phyloP scores from a whole-genome alignment of 2,797 vertebrate genomes.

The Pseudochromis fuscus region DNA sequence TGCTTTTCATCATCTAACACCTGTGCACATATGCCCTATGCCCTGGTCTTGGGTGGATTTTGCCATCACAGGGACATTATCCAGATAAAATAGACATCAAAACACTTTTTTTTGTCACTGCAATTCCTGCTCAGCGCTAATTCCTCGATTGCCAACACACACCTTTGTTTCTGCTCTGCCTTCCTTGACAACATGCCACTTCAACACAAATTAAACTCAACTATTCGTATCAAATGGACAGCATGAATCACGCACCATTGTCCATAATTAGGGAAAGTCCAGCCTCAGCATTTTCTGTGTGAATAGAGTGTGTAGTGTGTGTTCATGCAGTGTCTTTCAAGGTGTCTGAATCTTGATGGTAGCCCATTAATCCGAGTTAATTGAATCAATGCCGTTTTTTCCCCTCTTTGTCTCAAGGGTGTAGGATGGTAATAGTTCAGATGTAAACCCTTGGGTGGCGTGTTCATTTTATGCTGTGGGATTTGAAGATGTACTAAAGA shows the following conservation, averaged over 20 bases:
- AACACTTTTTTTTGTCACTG: not conserved
- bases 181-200: conserved; percentile 49
- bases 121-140: conserved; percentile 1
- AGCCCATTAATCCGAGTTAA: conserved; percentile 78
- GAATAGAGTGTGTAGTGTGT: conserved; percentile 54
- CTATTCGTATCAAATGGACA: conserved; percentile 59
- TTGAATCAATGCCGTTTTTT: conserved; percentile 74
- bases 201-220: conserved; percentile 70
- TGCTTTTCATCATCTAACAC: not conserved
- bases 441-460: conserved; percentile 53
- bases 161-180: conserved; percentile 22
- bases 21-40: not conserved
- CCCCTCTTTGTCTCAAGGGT: conserved; percentile 56
- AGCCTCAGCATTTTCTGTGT: conserved; percentile 68
- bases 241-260: conserved; percentile 57
- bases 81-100: not conserved
- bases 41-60: not conserved
- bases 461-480: conserved; percentile 46
- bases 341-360: conserved; percentile 68
- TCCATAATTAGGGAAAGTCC: conserved; percentile 65
- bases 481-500: conserved; percentile 37
- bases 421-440: conserved; percentile 57
- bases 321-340: conserved; percentile 58
- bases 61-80: no score
- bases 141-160: not conserved